Evolutionary conservation across 2,797 vertebrate species (phyloP).

Genomic region (Alcedo atthis): DNA sequence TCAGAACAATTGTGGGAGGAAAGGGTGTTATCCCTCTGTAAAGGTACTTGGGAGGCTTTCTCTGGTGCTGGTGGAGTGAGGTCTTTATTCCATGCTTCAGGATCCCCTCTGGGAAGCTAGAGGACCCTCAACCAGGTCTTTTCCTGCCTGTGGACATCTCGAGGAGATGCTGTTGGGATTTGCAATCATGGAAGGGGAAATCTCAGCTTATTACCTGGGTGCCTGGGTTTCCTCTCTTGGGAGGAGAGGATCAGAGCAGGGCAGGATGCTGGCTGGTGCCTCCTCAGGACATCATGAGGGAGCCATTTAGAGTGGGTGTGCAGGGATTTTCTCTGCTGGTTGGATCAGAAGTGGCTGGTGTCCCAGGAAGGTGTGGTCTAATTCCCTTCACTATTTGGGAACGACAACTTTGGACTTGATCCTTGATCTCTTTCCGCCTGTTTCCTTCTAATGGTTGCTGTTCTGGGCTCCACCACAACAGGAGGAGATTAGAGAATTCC

Average conservation of each 20-base stretch:
- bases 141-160: fast-evolving
- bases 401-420: neutral
- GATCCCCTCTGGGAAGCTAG: neutral
- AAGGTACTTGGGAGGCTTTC: neutral
- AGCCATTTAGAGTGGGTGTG: neutral
- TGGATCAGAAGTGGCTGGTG: fast-evolving
- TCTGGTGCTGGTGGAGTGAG: fast-evolving
- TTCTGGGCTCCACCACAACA: neutral
- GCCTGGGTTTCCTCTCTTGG: neutral
- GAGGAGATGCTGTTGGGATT: neutral
- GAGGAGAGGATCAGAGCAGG: neutral
- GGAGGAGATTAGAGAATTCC: neutral
- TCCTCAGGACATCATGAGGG: neutral
- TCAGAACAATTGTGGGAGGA: neutral
- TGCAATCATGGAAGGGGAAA: neutral
- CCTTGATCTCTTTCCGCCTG: neutral
- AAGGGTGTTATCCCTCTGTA: neutral
- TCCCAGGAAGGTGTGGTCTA: neutral
- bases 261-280: neutral
- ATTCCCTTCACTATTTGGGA: neutral
- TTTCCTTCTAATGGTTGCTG: neutral
- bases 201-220: fast-evolving
- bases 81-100: neutral
- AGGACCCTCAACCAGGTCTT: neutral
- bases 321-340: neutral